Percentiles rank a stretch among this genome's conserved stretches.
These are phyloP conservation scores for Cheilosia vulpina DNA, from an alignment of 2,888 invertebrate species.

Conservation along the genomic window DNA sequence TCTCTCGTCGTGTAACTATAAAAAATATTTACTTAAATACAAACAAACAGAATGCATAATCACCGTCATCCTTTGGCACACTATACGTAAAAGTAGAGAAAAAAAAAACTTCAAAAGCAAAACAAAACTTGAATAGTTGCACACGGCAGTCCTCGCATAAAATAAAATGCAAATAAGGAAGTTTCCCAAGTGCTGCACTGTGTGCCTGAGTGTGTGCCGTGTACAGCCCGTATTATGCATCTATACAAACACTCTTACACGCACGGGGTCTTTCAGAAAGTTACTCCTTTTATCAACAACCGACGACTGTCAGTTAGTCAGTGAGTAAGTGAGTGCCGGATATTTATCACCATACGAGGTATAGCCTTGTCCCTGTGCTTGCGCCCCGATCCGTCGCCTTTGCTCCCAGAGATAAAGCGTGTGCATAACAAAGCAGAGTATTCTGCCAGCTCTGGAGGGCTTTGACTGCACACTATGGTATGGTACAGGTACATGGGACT, in stretches of 20 bases:
- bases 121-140: slow-evolving; percentile 52
- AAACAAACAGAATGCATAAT: slow-evolving; percentile 26
- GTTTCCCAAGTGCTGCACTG: slow-evolving; percentile 39
- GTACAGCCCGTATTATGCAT: slow-evolving; percentile 33
- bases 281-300: slow-evolving; percentile 41
- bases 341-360: slow-evolving; percentile 40
- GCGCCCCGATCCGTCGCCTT: background rate
- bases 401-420: slow-evolving; percentile 6
- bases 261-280: slow-evolving; percentile 48
- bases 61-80: background rate
- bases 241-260: slow-evolving; percentile 35
- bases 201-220: background rate
- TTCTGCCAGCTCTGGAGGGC: slow-evolving; percentile 8
- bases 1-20: slow-evolving; percentile 5
- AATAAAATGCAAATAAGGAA: slow-evolving; percentile 62
- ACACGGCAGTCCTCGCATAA: slow-evolving; percentile 43
- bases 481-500: background rate
- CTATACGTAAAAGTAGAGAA: background rate
- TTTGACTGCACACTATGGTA: slow-evolving; percentile 30
- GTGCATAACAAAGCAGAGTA: slow-evolving; percentile 48
- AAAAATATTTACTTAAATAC: slow-evolving; percentile 44
- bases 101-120: slow-evolving; percentile 4
- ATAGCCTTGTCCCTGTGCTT: slow-evolving; percentile 11
- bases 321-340: slow-evolving; percentile 25
- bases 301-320: slow-evolving; percentile 26